phyloP scores from a whole-genome alignment of 2,888 invertebrate species.

The Polylopha cassiicola region DNA sequence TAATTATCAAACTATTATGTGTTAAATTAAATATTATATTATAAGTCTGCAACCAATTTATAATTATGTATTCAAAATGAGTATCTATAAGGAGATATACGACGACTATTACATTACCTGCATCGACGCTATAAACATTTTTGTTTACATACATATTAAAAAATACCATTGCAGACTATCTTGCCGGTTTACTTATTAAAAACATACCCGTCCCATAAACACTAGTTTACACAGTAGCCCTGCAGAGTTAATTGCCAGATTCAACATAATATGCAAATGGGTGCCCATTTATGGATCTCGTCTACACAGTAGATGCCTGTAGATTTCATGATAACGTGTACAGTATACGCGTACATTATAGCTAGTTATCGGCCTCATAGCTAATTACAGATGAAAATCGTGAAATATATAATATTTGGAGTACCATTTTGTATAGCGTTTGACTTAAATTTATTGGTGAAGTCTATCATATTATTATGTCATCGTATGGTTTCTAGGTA shows the following conservation, averaged over 20 bases:
- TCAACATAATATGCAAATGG: conserved; percentile 21
- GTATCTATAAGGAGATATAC: too few species aligned
- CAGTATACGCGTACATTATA: conserved; percentile 24
- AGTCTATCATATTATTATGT: too few species aligned
- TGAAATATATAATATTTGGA: conserved; percentile 19
- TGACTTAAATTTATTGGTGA: conserved; percentile 17
- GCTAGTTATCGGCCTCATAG: conserved; percentile 25
- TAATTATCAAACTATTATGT: too few species aligned
- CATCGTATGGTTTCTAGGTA: too few species aligned
- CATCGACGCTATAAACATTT: too few species aligned
- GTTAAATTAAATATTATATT: too few species aligned
- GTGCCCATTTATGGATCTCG: conserved; percentile 21
- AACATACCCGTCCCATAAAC: neutral
- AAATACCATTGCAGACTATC: too few species aligned
- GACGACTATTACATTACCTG: too few species aligned
- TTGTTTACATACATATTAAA: too few species aligned
- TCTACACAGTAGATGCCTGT: conserved; percentile 39
- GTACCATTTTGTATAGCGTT: conserved; percentile 18
- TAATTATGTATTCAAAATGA: too few species aligned
- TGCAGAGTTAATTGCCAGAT: conserved; percentile 16
- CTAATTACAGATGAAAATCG: conserved; percentile 22
- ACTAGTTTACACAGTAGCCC: neutral
- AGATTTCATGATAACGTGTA: conserved; percentile 34
- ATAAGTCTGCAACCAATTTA: too few species aligned
- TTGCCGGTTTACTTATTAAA: neutral